phyloP scores from a whole-genome alignment of 2,888 invertebrate species.

The Nebria brevicollis region DNA sequence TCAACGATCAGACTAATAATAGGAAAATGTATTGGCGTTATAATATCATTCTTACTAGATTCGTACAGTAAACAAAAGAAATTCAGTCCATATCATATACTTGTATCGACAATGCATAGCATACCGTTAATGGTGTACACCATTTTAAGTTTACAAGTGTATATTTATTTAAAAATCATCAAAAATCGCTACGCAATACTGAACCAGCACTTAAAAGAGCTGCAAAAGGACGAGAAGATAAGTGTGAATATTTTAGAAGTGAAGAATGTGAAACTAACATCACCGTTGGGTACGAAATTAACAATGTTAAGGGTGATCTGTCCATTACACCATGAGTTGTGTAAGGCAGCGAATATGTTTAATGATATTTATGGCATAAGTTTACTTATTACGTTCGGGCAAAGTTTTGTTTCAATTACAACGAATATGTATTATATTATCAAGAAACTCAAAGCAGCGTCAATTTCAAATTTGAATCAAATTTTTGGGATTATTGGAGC shows the following conservation, averaged over 20 bases:
- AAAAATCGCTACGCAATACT: conserved; percentile 49
- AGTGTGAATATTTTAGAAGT: conserved; percentile 30
- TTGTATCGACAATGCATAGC: conserved; percentile 22
- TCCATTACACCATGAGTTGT: conserved; percentile 53
- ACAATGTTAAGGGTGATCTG: conserved; percentile 50
- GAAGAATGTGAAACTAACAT: conserved; percentile 48
- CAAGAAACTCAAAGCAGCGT: conserved; percentile 14
- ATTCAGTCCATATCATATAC: conserved; percentile 17
- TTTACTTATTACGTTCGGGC: conserved; percentile 52
- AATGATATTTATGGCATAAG: conserved; percentile 53
- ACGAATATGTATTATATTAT: conserved; percentile 51
- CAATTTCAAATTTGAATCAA: not conserved
- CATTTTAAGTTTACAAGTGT: conserved; percentile 49
- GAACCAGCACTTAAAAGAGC: conserved; percentile 50
- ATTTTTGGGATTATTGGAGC: conserved; percentile 30
- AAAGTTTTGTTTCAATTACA: conserved; percentile 53
- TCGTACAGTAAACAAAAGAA: conserved; percentile 6
- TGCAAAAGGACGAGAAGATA: conserved; percentile 48
- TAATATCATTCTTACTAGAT: conserved; percentile 32
- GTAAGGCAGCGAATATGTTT: conserved; percentile 51
- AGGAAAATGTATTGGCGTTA: conserved; percentile 45
- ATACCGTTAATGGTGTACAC: conserved; percentile 43
- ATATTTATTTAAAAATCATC: conserved; percentile 48
- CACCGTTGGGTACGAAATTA: conserved; percentile 49
- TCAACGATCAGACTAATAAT: conserved; percentile 45